Percentiles rank a stretch among this genome's conserved stretches.
phyloP scores from a whole-genome alignment of 2,113 vertebrate genomes.

The Corvus cornix region DNA sequence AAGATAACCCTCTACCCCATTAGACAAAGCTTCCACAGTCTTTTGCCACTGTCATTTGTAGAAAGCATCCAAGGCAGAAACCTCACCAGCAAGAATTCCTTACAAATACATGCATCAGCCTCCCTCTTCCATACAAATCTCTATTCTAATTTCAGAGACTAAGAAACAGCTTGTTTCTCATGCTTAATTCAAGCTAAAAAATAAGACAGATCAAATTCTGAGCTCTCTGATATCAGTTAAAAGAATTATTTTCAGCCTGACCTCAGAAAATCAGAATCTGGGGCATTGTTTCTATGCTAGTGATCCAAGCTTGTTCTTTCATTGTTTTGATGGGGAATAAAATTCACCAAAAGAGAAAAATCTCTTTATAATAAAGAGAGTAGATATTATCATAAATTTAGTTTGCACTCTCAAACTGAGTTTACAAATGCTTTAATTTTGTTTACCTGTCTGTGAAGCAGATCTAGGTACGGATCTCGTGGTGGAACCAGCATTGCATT shows the following conservation, averaged over 20 bases:
- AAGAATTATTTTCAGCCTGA: neutral
- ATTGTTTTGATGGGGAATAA: neutral
- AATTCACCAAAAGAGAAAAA: neutral
- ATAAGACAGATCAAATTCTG: neutral
- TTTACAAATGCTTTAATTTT: neutral
- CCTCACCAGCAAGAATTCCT: neutral
- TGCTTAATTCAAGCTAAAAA: neutral
- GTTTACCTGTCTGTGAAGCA: slow-evolving; percentile 90
- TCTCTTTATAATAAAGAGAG: neutral
- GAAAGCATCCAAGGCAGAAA: neutral
- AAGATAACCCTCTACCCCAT: neutral
- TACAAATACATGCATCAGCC: neutral
- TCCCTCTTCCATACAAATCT: neutral
- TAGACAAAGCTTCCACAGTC: neutral
- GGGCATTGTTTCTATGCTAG: neutral
- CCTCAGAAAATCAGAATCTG: neutral
- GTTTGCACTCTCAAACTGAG: neutral
- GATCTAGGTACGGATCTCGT: slow-evolving; percentile 81
- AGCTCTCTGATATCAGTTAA: neutral
- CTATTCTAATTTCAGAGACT: neutral
- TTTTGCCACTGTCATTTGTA: neutral
- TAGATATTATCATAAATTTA: neutral
- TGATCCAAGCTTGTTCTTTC: neutral
- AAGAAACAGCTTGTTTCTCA: neutral
- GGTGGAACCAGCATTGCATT: slow-evolving; percentile 71